Conservation (phyloP, 2,797 vertebrate species). For the Malacoctenus gilli region DNA sequence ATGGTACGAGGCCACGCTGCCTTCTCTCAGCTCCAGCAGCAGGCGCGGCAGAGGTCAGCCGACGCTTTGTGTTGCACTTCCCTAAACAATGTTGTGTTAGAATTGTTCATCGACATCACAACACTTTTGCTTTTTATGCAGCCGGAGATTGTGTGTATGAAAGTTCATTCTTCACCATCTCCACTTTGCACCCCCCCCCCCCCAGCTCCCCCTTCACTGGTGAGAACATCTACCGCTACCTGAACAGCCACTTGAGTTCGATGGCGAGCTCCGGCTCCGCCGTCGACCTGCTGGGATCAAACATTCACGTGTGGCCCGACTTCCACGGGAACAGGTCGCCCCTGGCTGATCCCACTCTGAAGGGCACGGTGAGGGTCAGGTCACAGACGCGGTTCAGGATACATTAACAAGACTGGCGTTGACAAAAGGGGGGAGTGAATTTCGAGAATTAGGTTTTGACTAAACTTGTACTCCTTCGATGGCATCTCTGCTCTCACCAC, state of each 20-base stretch:
- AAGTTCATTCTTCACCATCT: too few relatives aligned
- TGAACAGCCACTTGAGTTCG: slow-evolving; percentile 88
- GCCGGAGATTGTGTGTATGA: too few relatives aligned
- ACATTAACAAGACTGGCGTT: too few relatives aligned
- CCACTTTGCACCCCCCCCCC: neutral
- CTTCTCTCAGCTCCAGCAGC: slow-evolving; percentile 85
- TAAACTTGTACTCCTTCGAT: too few relatives aligned
- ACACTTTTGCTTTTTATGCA: too few relatives aligned
- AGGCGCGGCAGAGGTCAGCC: slow-evolving; percentile 84
- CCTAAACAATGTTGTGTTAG: slow-evolving; percentile 1
- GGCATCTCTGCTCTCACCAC: too few relatives aligned
- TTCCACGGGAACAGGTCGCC: slow-evolving; percentile 98
- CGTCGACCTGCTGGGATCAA: slow-evolving; percentile 88
- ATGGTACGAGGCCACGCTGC: slow-evolving; percentile 88
- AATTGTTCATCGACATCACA: too few relatives aligned
- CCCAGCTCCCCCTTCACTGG: slow-evolving; percentile 69
- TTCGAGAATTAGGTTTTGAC: too few relatives aligned
- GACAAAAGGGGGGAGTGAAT: too few relatives aligned
- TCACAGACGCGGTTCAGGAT: too few relatives aligned
- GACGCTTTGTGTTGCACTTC: slow-evolving; percentile 6
- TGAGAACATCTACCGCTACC: slow-evolving; percentile 87
- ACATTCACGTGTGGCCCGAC: slow-evolving; percentile 96
- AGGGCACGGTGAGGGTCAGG: slow-evolving; percentile 90
- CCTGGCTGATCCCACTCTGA: slow-evolving; percentile 91
- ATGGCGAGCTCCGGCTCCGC: slow-evolving; percentile 81